These are phyloP conservation scores for Ethmia dodecea DNA, from an alignment of 2,888 invertebrate species.

Conservation along the genomic window DNA sequence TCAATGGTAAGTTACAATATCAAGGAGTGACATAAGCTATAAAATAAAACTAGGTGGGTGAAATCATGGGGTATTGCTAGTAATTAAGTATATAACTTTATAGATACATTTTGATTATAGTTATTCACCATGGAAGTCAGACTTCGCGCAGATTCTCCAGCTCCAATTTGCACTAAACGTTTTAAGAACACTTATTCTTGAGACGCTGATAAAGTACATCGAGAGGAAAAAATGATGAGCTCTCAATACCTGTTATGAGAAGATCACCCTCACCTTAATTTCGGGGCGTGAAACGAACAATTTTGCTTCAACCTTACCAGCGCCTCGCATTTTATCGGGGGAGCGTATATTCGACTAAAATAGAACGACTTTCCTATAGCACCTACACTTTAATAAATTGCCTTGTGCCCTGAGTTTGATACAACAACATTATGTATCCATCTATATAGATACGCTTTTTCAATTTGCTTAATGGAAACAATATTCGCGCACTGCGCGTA, in stretches of 20 bases:
- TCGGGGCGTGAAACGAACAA: slow-evolving; percentile 1
- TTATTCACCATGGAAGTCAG: too few species aligned
- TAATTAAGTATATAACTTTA: too few species aligned
- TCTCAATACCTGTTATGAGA: slow-evolving; percentile 30
- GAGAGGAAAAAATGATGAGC: slow-evolving; percentile 35
- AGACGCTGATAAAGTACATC: slow-evolving; percentile 31
- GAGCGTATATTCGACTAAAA: slow-evolving; percentile 1
- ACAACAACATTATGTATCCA: neutral
- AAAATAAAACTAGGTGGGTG: too few species aligned
- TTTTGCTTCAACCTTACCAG: neutral
- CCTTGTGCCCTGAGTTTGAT: neutral
- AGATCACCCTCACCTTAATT: slow-evolving; percentile 24
- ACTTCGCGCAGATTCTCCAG: too few species aligned
- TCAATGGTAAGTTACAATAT: too few species aligned
- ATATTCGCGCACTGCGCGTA: neutral
- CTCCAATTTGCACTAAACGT: slow-evolving; percentile 43
- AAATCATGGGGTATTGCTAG: too few species aligned
- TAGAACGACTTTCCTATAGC: neutral
- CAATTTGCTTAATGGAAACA: slow-evolving; percentile 10
- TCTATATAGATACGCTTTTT: too few species aligned
- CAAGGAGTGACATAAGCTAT: too few species aligned
- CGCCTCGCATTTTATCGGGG: neutral
- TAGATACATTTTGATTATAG: too few species aligned
- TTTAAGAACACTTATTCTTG: slow-evolving; percentile 20
- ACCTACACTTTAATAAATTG: slow-evolving; percentile 5